Percentiles rank a stretch among this genome's conserved stretches.
These are phyloP conservation scores for Diadumene lineata DNA, from an alignment of 92 coral and sea anemone species.

Conservation along the genomic window DNA sequence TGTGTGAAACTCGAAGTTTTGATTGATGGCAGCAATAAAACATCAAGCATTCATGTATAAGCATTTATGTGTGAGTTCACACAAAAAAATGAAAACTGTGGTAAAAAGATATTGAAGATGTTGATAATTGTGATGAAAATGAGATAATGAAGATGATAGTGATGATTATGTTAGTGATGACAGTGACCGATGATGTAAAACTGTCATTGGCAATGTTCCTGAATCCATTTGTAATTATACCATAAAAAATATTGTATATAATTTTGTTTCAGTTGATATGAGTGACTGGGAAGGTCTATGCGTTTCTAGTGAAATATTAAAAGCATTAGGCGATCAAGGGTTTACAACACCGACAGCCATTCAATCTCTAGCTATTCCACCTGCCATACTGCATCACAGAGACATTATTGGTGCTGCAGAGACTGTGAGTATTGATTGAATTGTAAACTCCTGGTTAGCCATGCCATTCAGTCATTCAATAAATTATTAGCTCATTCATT, in stretches of 20 bases:
- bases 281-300: conserved; percentile 85
- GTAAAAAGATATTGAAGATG: no score
- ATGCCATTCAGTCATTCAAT: background rate
- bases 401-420: conserved; percentile 98
- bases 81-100: no score
- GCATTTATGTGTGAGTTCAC: no score
- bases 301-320: conserved; percentile 53
- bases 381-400: conserved; percentile 74
- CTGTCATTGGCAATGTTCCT: no score
- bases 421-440: conserved; percentile 73
- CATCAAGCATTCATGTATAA: no score
- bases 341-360: conserved; percentile 83
- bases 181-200: background rate
- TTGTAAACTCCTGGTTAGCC: background rate
- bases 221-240: no score
- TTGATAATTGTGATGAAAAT: no score
- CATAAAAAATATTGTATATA: background rate
- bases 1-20: no score
- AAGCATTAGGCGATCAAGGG: conserved; percentile 70
- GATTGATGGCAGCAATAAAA: no score
- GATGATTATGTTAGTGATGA: background rate
- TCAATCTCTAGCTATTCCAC: conserved; percentile 85
- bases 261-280: conserved; percentile 30
- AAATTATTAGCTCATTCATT: background rate
- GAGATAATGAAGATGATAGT: background rate